Conservation (phyloP, 2,888 invertebrate species). For the Exephanes ischioxanthus region DNA sequence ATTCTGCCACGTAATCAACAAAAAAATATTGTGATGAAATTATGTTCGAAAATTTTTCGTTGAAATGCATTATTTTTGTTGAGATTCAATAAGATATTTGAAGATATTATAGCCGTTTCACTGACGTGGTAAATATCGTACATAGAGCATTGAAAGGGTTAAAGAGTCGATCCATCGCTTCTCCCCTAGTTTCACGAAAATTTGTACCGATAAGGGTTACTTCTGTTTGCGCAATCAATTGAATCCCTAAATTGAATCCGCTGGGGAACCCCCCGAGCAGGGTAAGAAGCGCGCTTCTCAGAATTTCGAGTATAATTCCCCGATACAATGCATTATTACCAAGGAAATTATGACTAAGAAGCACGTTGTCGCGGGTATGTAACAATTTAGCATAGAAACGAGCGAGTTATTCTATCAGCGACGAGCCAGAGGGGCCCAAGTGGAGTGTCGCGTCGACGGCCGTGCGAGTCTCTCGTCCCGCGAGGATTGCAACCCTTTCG, state of each 20-base stretch:
- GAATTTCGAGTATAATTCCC: not conserved
- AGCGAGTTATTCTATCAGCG: conserved; percentile 76
- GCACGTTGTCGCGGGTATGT: conserved; percentile 50
- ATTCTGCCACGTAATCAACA: too few species aligned
- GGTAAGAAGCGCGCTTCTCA: not conserved
- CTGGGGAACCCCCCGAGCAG: too few species aligned
- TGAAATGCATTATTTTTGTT: not conserved
- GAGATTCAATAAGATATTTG: too few species aligned
- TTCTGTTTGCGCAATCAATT: too few species aligned
- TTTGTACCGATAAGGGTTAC: too few species aligned
- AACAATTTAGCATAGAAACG: conserved; percentile 32
- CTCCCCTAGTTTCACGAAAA: too few species aligned
- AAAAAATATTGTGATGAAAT: too few species aligned
- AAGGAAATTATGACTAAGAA: conserved; percentile 20
- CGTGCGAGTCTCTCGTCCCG: conserved; percentile 72
- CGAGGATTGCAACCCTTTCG: conserved; percentile 83
- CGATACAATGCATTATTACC: conserved; percentile 3
- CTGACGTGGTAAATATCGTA: too few species aligned
- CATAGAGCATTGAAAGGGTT: too few species aligned
- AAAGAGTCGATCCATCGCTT: too few species aligned
- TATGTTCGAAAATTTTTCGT: not conserved
- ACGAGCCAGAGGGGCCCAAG: conserved; percentile 49
- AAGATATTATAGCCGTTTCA: too few species aligned
- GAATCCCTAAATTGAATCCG: too few species aligned
- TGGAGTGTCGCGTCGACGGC: conserved; percentile 81